Evolutionary conservation across 2,888 invertebrate genomes (phyloP), one percentile per base, ranked within the genome.

Genomic region (Lasioglossum zephyrum): DNA sequence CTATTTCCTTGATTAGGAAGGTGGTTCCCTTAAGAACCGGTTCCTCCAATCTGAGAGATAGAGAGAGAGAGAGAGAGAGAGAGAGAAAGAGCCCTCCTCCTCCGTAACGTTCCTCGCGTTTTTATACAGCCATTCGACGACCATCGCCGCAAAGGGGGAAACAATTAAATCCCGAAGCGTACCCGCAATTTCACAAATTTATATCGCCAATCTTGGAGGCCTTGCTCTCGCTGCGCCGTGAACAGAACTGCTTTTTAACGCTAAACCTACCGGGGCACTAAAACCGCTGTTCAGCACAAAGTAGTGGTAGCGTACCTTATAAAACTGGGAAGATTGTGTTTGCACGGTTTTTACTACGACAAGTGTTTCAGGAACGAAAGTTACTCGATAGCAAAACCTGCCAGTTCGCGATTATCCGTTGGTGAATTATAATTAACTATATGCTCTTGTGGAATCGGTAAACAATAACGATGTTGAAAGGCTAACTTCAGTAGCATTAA

Each of bases 1-100:
- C 84, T 87, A 78, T 84, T 80, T 70, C 74, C 77, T 26, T 82
- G 87, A 87, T 88, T 88, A 85, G 82, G 75, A 77, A 73, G 81
- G 31, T 77, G 69, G 77, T 74, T 66, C 73, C 36, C 76, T 36
- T 9, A 36, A 66, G 26, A 73, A 81, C 81, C 70, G 31, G n/a
- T 72, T 31, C 60, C 22, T 66, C 73, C 76, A 49, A 36, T 22
- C 47, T 26, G 73, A 73, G 82, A 22, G 26, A 60, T 9, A 18
- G 16, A 53, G 22, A 53, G 53, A 53, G 22, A 53, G 49, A 53
- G 2, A 53, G 22, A 22, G 9, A 8, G 53, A 6, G 1, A 66
- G 13, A 44, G 13, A 53, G 49, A 53, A 18, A 53, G 22, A 22
- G 22, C 36, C 36, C 36, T 36, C 26, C 49, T 44, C 44, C 44